Percentiles rank a stretch among this genome's conserved stretches.
Conservation (phyloP, 2,888 invertebrate species). For the Anodontia alba region DNA sequence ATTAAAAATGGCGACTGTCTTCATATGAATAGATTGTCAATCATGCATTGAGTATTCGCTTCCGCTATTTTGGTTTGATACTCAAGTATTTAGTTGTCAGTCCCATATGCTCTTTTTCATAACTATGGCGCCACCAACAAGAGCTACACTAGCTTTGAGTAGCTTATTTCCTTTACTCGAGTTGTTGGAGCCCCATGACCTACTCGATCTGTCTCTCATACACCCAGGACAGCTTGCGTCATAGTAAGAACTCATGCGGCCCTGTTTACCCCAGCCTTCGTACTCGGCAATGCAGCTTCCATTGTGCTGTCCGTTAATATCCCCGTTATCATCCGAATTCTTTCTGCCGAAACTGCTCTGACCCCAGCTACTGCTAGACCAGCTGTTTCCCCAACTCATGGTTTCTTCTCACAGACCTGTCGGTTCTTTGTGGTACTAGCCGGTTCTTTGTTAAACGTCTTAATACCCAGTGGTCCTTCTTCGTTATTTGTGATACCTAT, state of each 20-base stretch:
- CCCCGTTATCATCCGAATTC: neutral
- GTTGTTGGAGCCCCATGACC: neutral
- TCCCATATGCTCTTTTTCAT: slow-evolving; percentile 1
- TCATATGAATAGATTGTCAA: too few relatives aligned
- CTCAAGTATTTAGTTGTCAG: too few relatives aligned
- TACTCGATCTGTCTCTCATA: neutral
- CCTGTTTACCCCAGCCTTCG: neutral
- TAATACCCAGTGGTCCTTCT: too few relatives aligned
- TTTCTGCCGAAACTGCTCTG: neutral
- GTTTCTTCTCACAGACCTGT: too few relatives aligned
- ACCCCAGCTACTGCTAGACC: neutral
- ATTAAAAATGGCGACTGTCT: too few relatives aligned
- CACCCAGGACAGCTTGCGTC: slow-evolving; percentile 7
- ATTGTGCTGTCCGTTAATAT: slow-evolving; percentile 15
- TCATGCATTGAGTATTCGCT: too few relatives aligned
- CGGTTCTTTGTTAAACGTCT: too few relatives aligned
- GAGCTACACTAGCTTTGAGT: neutral
- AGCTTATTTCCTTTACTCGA: neutral
- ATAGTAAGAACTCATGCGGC: neutral
- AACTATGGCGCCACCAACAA: neutral
- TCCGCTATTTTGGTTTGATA: too few relatives aligned
- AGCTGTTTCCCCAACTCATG: neutral
- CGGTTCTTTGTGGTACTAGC: too few relatives aligned
- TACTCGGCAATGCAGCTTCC: slow-evolving; percentile 7
- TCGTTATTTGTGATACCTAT: too few relatives aligned